These are phyloP conservation scores for Xanthia icteritia DNA, from an alignment of 2,888 invertebrate species.

Conservation along the genomic window DNA sequence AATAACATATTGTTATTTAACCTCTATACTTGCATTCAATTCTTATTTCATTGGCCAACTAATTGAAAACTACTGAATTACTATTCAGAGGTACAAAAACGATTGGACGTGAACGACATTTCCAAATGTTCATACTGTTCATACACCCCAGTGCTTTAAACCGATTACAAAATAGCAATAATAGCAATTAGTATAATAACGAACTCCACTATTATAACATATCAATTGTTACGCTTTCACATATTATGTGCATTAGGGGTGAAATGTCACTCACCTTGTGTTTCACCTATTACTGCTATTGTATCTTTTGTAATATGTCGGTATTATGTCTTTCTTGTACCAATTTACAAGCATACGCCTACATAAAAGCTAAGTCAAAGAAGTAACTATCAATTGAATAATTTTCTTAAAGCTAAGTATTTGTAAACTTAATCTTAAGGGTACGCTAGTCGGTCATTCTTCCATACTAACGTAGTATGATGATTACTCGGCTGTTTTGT, in stretches of 20 bases:
- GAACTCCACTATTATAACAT: conserved; percentile 52
- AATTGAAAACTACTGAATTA: conserved; percentile 35
- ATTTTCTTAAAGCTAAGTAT: neutral
- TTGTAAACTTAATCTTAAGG: too few species aligned
- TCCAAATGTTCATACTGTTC: conserved; percentile 44
- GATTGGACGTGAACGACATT: conserved; percentile 45
- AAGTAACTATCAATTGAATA: conserved; percentile 14
- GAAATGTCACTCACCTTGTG: conserved; percentile 53
- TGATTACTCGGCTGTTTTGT: too few species aligned
- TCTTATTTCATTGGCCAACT: conserved; percentile 36
- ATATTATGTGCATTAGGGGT: conserved; percentile 50
- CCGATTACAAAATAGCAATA: conserved; percentile 50
- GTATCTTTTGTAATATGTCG: conserved; percentile 42
- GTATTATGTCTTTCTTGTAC: conserved; percentile 39
- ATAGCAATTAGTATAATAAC: conserved; percentile 32
- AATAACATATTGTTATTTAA: conserved; percentile 20
- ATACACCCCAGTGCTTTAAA: conserved; percentile 31
- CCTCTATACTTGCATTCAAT: conserved; percentile 41
- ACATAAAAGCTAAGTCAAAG: conserved; percentile 17
- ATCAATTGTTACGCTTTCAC: conserved; percentile 53
- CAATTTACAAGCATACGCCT: neutral
- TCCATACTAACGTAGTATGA: too few species aligned
- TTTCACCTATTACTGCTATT: conserved; percentile 26
- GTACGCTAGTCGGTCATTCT: too few species aligned
- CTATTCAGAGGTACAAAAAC: conserved; percentile 23